Evolutionary conservation across 1,140 invertebrate genomes (phyloP).

Genomic region (Neodiprion fabricii): DNA sequence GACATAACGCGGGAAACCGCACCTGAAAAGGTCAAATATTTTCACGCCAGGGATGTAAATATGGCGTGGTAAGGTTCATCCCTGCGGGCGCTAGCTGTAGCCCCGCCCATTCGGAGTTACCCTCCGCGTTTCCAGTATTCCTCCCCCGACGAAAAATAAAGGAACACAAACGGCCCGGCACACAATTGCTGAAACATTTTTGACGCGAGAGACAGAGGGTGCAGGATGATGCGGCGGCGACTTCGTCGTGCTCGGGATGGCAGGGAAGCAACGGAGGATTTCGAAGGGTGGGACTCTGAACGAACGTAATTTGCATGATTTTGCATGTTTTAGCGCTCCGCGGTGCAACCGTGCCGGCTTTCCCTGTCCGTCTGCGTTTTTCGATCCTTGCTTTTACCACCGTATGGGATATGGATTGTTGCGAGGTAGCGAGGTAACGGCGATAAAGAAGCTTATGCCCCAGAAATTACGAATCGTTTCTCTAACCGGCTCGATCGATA

Average conservation of each 20-base stretch:
- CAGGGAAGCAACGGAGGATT: not conserved
- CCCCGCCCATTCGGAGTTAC: constrained; percentile 48
- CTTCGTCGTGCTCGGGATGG: not conserved
- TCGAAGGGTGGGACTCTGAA: constrained; percentile 34
- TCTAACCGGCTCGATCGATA: constrained; percentile 40
- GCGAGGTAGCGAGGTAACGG: not conserved
- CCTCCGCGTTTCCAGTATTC: constrained; percentile 33
- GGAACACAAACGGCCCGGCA: constrained; percentile 51
- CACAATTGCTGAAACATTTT: constrained; percentile 59
- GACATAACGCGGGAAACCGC: too few relatives aligned
- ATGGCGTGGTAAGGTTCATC: constrained; percentile 57
- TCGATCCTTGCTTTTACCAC: constrained; percentile 50
- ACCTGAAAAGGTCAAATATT: not conserved
- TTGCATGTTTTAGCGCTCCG: constrained; percentile 59
- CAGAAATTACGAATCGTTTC: constrained; percentile 50
- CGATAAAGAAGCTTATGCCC: not conserved
- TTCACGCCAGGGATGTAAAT: constrained; percentile 46
- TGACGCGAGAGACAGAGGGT: constrained; percentile 37
- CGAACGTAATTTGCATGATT: constrained; percentile 62
- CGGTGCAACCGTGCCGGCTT: constrained; percentile 16
- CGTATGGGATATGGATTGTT: constrained; percentile 25
- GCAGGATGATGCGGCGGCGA: constrained; percentile 14
- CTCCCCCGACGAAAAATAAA: constrained; percentile 56
- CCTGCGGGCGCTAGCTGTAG: constrained; percentile 45
- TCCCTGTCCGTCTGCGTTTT: constrained; percentile 50